A percentile compares a stretch with the other conserved stretches of the same genome.
Conservation (phyloP, 1,140 invertebrate genomes). For the Pogonus chalceus region DNA sequence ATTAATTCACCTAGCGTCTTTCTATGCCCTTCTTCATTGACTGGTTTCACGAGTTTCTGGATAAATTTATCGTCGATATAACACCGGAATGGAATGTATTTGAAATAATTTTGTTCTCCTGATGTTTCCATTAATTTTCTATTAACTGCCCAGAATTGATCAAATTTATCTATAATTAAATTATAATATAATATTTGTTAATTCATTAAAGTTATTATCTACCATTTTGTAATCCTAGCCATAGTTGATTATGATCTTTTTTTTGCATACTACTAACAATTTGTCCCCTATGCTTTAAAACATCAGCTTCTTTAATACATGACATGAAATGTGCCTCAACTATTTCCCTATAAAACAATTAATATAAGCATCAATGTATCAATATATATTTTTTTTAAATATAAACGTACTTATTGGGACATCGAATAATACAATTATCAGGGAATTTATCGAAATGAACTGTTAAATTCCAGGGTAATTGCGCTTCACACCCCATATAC, state of each 20-base stretch:
- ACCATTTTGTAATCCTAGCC: slow-evolving; percentile 90
- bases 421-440: slow-evolving; percentile 65
- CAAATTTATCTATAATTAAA: slow-evolving; percentile 86
- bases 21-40: slow-evolving; percentile 60
- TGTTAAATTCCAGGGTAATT: slow-evolving; percentile 85
- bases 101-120: slow-evolving; percentile 68
- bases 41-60: slow-evolving; percentile 68
- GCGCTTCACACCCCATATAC: slow-evolving; percentile 49
- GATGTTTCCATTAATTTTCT: slow-evolving; percentile 84
- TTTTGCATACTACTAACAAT: slow-evolving; percentile 93
- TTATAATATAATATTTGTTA: slow-evolving; percentile 6
- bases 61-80: slow-evolving; percentile 70
- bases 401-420: slow-evolving; percentile 58
- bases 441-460: slow-evolving; percentile 94
- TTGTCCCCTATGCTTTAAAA: slow-evolving; percentile 86
- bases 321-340: slow-evolving; percentile 92
- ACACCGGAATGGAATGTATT: slow-evolving; percentile 85
- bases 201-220: slow-evolving; percentile 19
- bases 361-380: slow-evolving; percentile 9
- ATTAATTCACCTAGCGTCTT: slow-evolving; percentile 64
- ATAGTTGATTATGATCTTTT: slow-evolving; percentile 94
- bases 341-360: slow-evolving; percentile 54
- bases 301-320: slow-evolving; percentile 94
- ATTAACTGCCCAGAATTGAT: slow-evolving; percentile 98
- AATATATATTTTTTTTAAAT: slow-evolving; percentile 1